Conservation (phyloP, 2,797 vertebrate genomes). For the Phaenicophaeus curvirostris region DNA sequence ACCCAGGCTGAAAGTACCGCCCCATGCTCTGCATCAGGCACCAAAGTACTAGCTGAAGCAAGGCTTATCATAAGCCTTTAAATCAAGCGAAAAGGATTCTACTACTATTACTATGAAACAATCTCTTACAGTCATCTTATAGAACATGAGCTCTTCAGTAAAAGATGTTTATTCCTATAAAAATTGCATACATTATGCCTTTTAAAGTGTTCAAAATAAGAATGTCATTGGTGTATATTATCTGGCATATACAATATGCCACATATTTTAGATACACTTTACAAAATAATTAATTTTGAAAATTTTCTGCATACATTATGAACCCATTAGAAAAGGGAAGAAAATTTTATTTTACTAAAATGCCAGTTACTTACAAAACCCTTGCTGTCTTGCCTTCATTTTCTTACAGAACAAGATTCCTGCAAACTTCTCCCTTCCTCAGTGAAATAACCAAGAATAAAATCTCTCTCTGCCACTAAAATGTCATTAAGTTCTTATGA, state of each 20-base stretch:
- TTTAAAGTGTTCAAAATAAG: not conserved
- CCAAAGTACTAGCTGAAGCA: not conserved
- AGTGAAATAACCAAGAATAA: not conserved
- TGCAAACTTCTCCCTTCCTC: not conserved
- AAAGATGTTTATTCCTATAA: not conserved
- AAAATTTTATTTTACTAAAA: not conserved
- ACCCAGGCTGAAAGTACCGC: not conserved
- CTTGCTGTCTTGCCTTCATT: not conserved
- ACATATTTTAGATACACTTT: not conserved
- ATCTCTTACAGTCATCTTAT: not conserved
- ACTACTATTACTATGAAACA: not conserved
- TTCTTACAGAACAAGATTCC: not conserved
- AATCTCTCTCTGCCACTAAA: not conserved
- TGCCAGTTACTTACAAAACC: not conserved
- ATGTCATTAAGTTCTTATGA: not conserved
- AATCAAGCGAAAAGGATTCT: not conserved
- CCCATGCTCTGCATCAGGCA: not conserved
- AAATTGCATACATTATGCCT: not conserved
- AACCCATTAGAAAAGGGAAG: not conserved
- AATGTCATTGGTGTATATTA: not conserved
- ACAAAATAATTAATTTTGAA: not conserved
- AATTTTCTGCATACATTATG: not conserved
- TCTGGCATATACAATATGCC: not conserved
- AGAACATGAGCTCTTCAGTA: not conserved
- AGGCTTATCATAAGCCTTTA: conserved; percentile 12